A percentile compares a stretch with the other conserved stretches of the same genome.
phyloP scores from a whole-genome alignment of 1,140 invertebrate genomes.

The Diuraphis noxia region DNA sequence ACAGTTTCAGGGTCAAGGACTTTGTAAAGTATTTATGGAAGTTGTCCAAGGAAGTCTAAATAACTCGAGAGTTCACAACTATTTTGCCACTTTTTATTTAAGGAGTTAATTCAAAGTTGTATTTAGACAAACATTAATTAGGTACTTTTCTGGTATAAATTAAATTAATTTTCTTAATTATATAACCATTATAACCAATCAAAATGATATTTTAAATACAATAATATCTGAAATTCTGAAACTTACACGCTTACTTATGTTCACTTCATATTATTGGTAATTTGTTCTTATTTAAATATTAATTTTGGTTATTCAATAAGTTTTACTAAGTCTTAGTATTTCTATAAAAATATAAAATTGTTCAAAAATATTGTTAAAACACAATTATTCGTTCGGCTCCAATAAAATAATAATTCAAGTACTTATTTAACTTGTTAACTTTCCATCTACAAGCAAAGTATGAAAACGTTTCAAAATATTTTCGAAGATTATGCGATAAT shows the following conservation, averaged over 20 bases:
- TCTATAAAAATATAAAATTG: not conserved
- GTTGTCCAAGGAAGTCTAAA: not conserved
- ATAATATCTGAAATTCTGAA: not conserved
- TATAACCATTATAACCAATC: not conserved
- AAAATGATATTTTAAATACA: not conserved
- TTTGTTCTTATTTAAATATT: not conserved
- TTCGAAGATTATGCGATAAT: not conserved
- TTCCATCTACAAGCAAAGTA: not conserved
- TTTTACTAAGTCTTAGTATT: not conserved
- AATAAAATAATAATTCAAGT: not conserved
- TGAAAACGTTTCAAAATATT: not conserved
- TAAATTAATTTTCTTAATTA: not conserved
- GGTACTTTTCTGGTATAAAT: not conserved
- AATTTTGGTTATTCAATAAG: not conserved
- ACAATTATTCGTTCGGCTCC: not conserved
- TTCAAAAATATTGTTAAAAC: not conserved
- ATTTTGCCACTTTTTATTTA: not conserved
- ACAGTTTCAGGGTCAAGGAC: conserved; percentile 23
- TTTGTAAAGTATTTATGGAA: not conserved
- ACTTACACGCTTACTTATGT: not conserved
- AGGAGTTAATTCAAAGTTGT: not conserved
- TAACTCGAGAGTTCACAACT: not conserved
- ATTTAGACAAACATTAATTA: not conserved
- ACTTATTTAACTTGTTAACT: too few species aligned
- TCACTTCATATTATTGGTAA: not conserved